A percentile compares a stretch with the other conserved stretches of the same genome.
phyloP scores from a whole-genome alignment of 2,888 invertebrate genomes.

The Agriotes lineatus region DNA sequence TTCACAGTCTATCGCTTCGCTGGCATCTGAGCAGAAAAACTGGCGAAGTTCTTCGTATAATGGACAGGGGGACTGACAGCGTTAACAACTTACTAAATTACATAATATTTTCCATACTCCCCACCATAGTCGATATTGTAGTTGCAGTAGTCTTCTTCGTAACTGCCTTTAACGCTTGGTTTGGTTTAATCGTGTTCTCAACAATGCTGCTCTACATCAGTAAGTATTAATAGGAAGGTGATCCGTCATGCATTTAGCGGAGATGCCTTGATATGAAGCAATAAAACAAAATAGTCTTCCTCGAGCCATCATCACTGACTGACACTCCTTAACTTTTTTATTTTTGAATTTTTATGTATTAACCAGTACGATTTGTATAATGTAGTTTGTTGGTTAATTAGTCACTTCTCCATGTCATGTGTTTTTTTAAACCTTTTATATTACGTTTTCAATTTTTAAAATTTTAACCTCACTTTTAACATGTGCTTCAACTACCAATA shows the following conservation, averaged over 20 bases:
- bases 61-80: conserved; percentile 97
- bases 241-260: too few species aligned
- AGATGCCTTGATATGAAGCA: too few species aligned
- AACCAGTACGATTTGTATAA: too few species aligned
- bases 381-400: too few species aligned
- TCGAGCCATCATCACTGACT: too few species aligned
- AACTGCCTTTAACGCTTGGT: conserved; percentile 90
- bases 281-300: too few species aligned
- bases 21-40: conserved; percentile 98
- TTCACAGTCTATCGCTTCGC: conserved; percentile 89
- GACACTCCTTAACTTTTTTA: too few species aligned
- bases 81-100: conserved; percentile 94
- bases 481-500: too few species aligned
- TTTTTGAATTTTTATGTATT: neutral
- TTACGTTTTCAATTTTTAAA: too few species aligned
- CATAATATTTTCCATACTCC: conserved; percentile 92
- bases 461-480: too few species aligned
- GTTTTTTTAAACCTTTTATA: too few species aligned
- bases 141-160: conserved; percentile 93
- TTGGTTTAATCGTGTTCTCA: conserved; percentile 92
- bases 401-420: too few species aligned
- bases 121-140: conserved; percentile 92
- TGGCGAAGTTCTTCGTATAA: conserved; percentile 94
- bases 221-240: conserved; percentile 68
- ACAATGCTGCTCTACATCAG: conserved; percentile 95